Evolutionary conservation across 1,140 invertebrate species (phyloP).

Genomic region (Camponotus floridanus): DNA sequence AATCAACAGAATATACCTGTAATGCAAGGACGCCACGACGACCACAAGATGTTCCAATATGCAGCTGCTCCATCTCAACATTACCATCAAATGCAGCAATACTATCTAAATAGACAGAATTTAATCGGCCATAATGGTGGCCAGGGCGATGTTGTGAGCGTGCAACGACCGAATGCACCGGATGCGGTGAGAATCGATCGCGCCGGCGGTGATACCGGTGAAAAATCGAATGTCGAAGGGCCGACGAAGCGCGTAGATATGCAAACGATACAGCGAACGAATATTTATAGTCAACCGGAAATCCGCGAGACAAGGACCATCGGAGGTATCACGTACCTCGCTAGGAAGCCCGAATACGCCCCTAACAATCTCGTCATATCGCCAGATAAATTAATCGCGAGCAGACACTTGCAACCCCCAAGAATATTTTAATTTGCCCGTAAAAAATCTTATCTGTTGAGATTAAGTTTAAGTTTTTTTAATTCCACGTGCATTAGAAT

Average conservation of each 20-base stretch:
- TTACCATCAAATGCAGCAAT: conserved; percentile 67
- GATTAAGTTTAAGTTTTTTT: background rate
- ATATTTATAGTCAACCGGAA: conserved; percentile 41
- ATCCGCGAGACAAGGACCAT: conserved; percentile 70
- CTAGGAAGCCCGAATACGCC: conserved; percentile 69
- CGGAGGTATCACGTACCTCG: conserved; percentile 74
- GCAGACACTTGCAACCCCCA: conserved; percentile 54
- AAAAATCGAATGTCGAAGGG: conserved; percentile 8
- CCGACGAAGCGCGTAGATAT: background rate
- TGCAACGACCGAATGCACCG: background rate
- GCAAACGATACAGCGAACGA: background rate
- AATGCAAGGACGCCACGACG: background rate
- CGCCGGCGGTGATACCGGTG: conserved; percentile 58
- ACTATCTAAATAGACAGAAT: conserved; percentile 36
- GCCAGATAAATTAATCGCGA: conserved; percentile 47
- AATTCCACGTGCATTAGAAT: background rate
- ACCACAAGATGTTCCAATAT: background rate
- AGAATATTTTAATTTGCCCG: conserved; percentile 39
- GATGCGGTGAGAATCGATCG: conserved; percentile 26
- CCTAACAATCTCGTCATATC: conserved; percentile 50
- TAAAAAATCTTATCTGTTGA: background rate
- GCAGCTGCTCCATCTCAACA: conserved; percentile 13
- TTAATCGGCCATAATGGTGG: conserved; percentile 14
- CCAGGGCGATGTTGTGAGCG: conserved; percentile 51
- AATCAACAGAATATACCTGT: background rate